These are phyloP conservation scores for Oreortyx pictus DNA, from an alignment of 2,797 vertebrate genomes.

Conservation along the genomic window DNA sequence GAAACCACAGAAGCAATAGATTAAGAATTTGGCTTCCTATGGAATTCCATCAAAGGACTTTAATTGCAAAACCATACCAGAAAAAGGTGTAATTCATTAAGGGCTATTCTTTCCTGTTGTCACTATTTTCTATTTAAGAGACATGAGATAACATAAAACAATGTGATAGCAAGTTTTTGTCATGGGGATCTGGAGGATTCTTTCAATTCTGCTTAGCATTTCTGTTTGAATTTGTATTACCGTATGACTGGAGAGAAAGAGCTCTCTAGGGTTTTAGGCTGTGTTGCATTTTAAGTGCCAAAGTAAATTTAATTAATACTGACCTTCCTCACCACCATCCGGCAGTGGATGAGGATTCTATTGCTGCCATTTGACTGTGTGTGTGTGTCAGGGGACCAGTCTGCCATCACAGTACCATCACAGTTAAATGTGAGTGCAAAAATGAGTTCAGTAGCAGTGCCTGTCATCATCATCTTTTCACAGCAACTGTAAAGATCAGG, in stretches of 20 bases:
- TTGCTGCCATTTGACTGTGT: not conserved
- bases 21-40: not conserved
- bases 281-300: not conserved
- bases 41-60: slow-evolving; percentile 48
- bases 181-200: slow-evolving; percentile 1
- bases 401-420: not conserved
- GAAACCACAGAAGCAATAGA: slow-evolving; percentile 55
- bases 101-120: slow-evolving; percentile 54
- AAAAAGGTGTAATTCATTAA: slow-evolving; percentile 57
- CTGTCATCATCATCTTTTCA: not conserved
- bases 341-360: not conserved
- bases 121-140: slow-evolving; percentile 35
- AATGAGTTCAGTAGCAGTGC: not conserved
- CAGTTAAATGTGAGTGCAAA: not conserved
- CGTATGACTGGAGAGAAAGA: not conserved
- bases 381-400: not conserved
- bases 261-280: not conserved
- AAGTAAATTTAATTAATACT: slow-evolving; percentile 16
- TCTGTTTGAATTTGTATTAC: slow-evolving; percentile 12
- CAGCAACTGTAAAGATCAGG: not conserved
- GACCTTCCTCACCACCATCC: not conserved
- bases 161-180: slow-evolving; percentile 10
- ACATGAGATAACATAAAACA: slow-evolving; percentile 51
- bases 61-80: slow-evolving; percentile 38
- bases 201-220: slow-evolving; percentile 41